Base-by-base conservation (phyloP, 1,140 invertebrate genomes). In the Caenorhabditis brenneri region DNA sequence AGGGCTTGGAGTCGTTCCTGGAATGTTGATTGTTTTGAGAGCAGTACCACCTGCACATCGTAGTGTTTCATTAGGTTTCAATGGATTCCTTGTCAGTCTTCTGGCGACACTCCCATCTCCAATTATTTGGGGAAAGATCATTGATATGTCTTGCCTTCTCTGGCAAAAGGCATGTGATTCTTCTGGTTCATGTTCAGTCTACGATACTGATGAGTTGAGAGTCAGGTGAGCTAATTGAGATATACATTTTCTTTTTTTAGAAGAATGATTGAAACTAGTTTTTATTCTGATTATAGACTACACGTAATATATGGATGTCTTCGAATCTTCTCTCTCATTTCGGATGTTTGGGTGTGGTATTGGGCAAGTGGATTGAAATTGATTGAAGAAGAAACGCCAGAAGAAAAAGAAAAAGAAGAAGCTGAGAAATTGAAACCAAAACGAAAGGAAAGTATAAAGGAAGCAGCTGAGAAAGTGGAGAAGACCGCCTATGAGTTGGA, bases 21-120 rank as follows among this genome's bases (percentile, higher is more conserved):
- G 89, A 46, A 87, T 90, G 60, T 46, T 90, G 31, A 91, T 90
- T 48, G 82, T 91, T 33, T 78, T 90, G 74, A 90, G 89, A 84
- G 88, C 89, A 29, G 89, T 90, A 39, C 88, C 89, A 19, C 89
- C 90, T 6, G 87, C 87, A 51, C 86, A 86, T 81, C 81, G 89
- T 22, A 90, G 88, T 36, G 83, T 91, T 58, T 91, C 89, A 16
- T 85, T 90, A 1, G 89, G 89, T n/a, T 87, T 90, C 79, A 88
- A 90, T 48, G 89, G 89, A 22, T 90, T 90, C 53, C 74, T 91
- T 31, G 89, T 91, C 22, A 84, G 82, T 82, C 84, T 90, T 29
- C 82, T 91, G 60, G 90, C 89, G 10, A 91, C 91, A 12, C 88
- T 91, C 7, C 91, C 91, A 6, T 91, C 91, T 24, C 91, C 91